Percentiles rank a stretch among this genome's conserved stretches.
Conservation (phyloP, 2,113 vertebrate genomes). For the Antennarius striatus region DNA sequence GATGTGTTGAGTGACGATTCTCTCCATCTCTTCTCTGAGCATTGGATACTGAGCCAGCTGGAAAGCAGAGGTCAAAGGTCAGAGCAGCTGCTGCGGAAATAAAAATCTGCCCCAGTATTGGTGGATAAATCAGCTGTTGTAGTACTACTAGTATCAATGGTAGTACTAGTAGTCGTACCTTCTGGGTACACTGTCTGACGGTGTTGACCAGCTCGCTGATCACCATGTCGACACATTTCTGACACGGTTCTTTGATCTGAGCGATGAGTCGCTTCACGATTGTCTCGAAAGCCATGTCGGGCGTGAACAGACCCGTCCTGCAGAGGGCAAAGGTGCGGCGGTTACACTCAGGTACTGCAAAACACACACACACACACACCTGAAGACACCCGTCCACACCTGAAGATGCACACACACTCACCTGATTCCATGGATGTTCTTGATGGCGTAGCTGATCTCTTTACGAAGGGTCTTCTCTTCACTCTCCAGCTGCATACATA, state of each 20-base stretch:
- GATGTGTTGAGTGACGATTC: constrained; percentile 97
- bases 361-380: background rate
- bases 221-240: constrained; percentile 99
- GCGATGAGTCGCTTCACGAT: constrained; percentile 97
- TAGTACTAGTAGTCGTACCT: constrained; percentile 39
- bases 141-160: background rate
- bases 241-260: constrained; percentile 96
- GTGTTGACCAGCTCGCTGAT: constrained; percentile 96
- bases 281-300: constrained; percentile 98
- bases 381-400: background rate
- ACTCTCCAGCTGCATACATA: constrained; percentile 55
- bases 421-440: constrained; percentile 96
- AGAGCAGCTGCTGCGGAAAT: background rate
- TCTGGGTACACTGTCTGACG: constrained; percentile 96
- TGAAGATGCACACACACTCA: constrained; percentile 38
- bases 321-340: constrained; percentile 22
- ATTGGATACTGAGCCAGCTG: constrained; percentile 96
- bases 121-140: background rate
- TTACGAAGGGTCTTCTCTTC: constrained; percentile 89
- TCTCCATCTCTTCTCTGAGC: constrained; percentile 97
- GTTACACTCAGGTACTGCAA: background rate
- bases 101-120: no score
- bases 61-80: constrained; percentile 1
- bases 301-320: constrained; percentile 97
- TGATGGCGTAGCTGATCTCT: constrained; percentile 96